Base-by-base conservation (phyloP, 2,113 vertebrate species). In the Potamarius usumacintae region DNA sequence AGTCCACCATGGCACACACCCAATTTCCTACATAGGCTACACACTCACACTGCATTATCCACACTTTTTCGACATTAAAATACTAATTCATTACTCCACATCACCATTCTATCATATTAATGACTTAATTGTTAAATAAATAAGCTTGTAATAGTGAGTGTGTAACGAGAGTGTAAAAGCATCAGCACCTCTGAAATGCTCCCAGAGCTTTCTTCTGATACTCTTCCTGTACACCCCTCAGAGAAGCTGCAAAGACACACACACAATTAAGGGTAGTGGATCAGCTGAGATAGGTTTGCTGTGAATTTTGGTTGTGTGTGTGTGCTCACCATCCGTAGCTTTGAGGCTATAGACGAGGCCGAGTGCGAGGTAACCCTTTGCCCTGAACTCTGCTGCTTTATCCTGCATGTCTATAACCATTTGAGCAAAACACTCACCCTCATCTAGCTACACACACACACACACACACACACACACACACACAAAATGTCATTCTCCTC, bases 181-280 rank as follows among this genome's bases (percentile, higher is more conserved):
- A 81, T 22, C 18, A 71, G 62, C 27, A 99, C 98, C 97, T 99
- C 93, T 99, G 98, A 95, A 99, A 99, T 60, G 98, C 96, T 93
- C 97, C 96, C 91, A 99, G 96, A 89, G 98, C 97, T 93, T 98
- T 99, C 94, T 96, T 97, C 95, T 99, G 98, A 90, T 99, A 96
- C 92, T 98, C 96, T 93, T 99, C 98, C 94, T 99, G 97, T 91
- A 95, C 94, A 92, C 97, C 97, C 89, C 98, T 95, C 94, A 99
- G 92, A 52, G 98, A 98, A 42, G 97, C 98, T 99, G 88, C 85
- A 50, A 92, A 30, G 8, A 80, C 25, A 72, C 14, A 63, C 48
- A 71, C 30, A 79, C 14, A 67, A 14, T n/a, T 48, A 15, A 17
- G 1, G n/a, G 48, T 52, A 63, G 11, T 85, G 42, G 30, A 25